phyloP scores from a whole-genome alignment of 2,888 invertebrate genomes.

The Orthonychiurus folsomi region DNA sequence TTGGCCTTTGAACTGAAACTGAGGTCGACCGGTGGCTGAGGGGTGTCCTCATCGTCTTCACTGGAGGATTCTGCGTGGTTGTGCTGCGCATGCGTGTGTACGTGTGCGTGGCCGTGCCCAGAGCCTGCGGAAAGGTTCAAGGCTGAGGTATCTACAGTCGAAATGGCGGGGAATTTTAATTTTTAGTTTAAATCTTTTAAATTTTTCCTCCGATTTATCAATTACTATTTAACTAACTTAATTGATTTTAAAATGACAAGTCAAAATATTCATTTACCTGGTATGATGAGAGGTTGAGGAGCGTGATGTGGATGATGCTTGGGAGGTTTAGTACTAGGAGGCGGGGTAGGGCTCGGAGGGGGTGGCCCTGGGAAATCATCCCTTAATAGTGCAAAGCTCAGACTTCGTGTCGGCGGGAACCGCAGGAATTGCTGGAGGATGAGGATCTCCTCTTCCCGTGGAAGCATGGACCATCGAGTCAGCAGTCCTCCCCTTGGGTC shows the following conservation, averaged over 20 bases:
- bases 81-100: background rate
- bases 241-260: too few relatives aligned
- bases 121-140: background rate
- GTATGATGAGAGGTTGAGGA: too few relatives aligned
- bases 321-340: too few relatives aligned
- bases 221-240: too few relatives aligned
- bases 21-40: conserved; percentile 21
- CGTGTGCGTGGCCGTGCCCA: too few relatives aligned
- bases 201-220: too few relatives aligned
- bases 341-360: conserved; percentile 21
- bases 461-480: conserved; percentile 82
- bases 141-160: background rate
- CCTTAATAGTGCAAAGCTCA: conserved; percentile 45
- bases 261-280: too few relatives aligned
- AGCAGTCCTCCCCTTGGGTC: conserved; percentile 71
- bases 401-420: conserved; percentile 78
- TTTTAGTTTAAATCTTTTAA: too few relatives aligned
- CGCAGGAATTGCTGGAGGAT: conserved; percentile 85
- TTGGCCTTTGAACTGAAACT: conserved; percentile 11
- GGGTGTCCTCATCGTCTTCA: conserved; percentile 17
- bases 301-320: too few relatives aligned
- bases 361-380: conserved; percentile 37
- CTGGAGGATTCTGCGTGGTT: background rate
- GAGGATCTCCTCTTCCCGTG: conserved; percentile 79
- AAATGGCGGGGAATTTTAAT: too few relatives aligned